phyloP scores from a whole-genome alignment of 2,113 vertebrate genomes.

The Sapayoa aenigma region DNA sequence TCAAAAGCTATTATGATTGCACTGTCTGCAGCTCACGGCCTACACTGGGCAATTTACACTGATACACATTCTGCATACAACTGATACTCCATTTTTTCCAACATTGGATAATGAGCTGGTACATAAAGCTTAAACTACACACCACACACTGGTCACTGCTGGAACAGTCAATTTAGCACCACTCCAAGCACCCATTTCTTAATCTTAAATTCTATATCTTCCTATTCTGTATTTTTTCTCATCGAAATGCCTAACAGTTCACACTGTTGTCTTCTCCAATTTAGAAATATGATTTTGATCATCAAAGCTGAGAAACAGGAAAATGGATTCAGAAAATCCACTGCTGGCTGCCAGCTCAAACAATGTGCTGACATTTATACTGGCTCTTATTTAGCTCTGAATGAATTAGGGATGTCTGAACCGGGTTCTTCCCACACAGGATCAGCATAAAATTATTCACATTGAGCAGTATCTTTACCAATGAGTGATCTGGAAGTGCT shows the following conservation, averaged over 20 bases:
- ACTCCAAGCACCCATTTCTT: neutral
- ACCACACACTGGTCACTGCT: neutral
- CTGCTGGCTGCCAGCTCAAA: neutral
- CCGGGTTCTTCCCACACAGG: neutral
- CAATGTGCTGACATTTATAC: neutral
- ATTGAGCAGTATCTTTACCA: neutral
- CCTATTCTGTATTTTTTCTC: neutral
- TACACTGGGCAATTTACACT: neutral
- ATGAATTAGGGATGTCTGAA: neutral
- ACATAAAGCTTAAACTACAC: neutral
- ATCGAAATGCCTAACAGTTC: neutral
- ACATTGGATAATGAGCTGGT: neutral
- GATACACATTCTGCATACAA: neutral
- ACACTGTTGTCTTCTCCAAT: accelerated
- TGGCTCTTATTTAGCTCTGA: neutral
- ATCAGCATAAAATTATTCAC: neutral
- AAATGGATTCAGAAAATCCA: neutral
- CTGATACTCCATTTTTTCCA: neutral
- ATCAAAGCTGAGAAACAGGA: neutral
- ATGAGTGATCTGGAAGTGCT: neutral
- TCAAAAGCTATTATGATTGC: slow-evolving; percentile 29
- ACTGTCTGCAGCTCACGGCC: slow-evolving; percentile 1
- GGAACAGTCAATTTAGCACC: neutral
- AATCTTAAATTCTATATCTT: neutral
- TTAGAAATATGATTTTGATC: neutral